Conservation (phyloP, 2,888 invertebrate species). For the Nomada fucata region DNA sequence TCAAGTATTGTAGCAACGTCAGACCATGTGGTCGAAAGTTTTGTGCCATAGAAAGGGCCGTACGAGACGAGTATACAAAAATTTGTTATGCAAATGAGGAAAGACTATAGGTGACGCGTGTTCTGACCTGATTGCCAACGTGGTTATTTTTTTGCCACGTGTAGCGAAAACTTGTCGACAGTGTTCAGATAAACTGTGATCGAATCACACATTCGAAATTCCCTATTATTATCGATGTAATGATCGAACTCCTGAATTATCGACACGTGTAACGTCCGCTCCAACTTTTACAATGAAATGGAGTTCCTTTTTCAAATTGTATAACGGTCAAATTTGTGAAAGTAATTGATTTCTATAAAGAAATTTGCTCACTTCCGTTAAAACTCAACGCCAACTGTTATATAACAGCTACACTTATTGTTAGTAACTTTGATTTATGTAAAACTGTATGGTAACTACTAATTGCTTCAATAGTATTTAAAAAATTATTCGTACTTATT, state of each 20-base stretch:
- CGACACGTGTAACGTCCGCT: background rate
- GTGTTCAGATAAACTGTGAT: conserved; percentile 49
- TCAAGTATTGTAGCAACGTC: background rate
- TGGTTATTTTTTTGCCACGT: conserved; percentile 63
- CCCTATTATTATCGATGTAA: conserved; percentile 49
- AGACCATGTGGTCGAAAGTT: conserved; percentile 5
- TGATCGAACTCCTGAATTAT: conserved; percentile 39
- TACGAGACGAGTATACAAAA: conserved; percentile 28
- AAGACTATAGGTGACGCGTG: conserved; percentile 44
- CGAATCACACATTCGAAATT: conserved; percentile 24
- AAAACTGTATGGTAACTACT: background rate
- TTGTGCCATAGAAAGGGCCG: conserved; percentile 18
- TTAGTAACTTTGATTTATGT: background rate
- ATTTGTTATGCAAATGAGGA: conserved; percentile 57
- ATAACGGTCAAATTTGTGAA: conserved; percentile 18
- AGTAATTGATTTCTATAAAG: conserved; percentile 8
- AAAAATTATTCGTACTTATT: no score
- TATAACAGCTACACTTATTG: background rate
- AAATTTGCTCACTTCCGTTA: conserved; percentile 19
- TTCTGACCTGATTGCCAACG: conserved; percentile 41
- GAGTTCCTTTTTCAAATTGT: background rate
- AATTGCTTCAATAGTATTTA: no score
- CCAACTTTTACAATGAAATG: background rate
- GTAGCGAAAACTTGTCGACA: conserved; percentile 35
- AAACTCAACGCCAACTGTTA: background rate